Base-by-base conservation (phyloP, 2,888 invertebrate genomes). In the Formica aserva region DNA sequence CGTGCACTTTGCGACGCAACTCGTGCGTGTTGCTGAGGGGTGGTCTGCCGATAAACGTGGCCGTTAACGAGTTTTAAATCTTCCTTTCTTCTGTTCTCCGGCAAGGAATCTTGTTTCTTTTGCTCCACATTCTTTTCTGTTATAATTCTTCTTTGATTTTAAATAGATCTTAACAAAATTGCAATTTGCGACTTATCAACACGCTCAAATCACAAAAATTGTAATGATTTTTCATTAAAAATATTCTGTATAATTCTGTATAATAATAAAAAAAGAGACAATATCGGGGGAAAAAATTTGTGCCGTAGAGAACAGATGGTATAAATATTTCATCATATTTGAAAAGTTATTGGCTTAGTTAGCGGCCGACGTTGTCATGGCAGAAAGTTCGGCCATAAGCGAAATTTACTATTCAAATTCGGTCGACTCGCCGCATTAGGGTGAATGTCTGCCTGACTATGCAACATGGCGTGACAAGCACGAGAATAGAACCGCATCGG, bases 401-500 rank as follows among this genome's bases (percentile, higher is more conserved):
- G 71, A 86, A 86, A 89, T 90, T 90, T 90, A 90, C 89, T 90
- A 89, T 90, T 90, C 83, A 83, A 89, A 90, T 87, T 87, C 67
- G 80, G 71, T 55, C 76, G 89, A 87, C 83, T 89, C 85, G 83
- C 84, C 81, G 90, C 88, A 88, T 90, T 85, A 91, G 92, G 93
- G 93, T 93, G 92, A 93, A 93, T 90, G 93, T 87, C 92, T 92
- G 92, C 91, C 91, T 83, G 92, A 86, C 93, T 91, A 92, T 93
- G 93, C 92, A 91, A 91, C 93, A 92, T 93, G 92, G 93, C 92
- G 93, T 92, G 93, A 92, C 93, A 93, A 92, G 89, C 89, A 93
- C 93, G 91, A 92, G 93, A 93, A 93, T 93, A 93, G 93, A 93
- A 91, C 90, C 89, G 90, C 77, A 76, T 69, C 89, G 92, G 92